phyloP scores from a whole-genome alignment of 2,113 vertebrate genomes.

The Anthoscopus minutus region DNA sequence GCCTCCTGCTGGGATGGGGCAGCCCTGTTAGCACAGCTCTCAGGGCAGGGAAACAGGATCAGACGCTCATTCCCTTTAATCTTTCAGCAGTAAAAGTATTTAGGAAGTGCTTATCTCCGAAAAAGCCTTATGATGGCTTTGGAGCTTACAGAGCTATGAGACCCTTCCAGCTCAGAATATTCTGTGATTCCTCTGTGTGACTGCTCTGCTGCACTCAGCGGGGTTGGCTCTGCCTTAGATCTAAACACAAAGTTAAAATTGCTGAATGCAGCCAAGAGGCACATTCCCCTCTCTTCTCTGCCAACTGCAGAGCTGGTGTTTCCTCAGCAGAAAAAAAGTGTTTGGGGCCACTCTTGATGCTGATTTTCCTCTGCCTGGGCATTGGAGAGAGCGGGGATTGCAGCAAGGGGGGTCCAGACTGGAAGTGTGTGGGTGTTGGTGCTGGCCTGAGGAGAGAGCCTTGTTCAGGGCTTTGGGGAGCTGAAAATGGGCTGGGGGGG shows the following conservation, averaged over 20 bases:
- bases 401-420: not conserved
- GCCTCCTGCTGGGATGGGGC: not conserved
- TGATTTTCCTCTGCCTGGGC: not conserved
- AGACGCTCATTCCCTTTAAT: slow-evolving; percentile 21
- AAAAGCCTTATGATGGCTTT: slow-evolving; percentile 32
- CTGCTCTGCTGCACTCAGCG: not conserved
- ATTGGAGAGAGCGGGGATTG: rapidly evolving
- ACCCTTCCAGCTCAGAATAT: not conserved
- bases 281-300: not conserved
- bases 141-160: slow-evolving; percentile 35
- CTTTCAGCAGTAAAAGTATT: slow-evolving; percentile 11
- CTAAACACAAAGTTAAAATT: not conserved
- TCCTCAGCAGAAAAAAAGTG: not conserved
- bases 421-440: not conserved
- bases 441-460: not conserved
- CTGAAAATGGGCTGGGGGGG: not conserved
- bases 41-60: not conserved
- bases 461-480: not conserved
- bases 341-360: not conserved
- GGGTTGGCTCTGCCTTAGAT: not conserved
- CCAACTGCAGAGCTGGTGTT: not conserved
- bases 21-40: not conserved
- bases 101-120: slow-evolving; percentile 52
- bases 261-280: not conserved
- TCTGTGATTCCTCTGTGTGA: not conserved